phyloP scores from a whole-genome alignment of 2,888 invertebrate genomes.

The Pollenia amentaria region DNA sequence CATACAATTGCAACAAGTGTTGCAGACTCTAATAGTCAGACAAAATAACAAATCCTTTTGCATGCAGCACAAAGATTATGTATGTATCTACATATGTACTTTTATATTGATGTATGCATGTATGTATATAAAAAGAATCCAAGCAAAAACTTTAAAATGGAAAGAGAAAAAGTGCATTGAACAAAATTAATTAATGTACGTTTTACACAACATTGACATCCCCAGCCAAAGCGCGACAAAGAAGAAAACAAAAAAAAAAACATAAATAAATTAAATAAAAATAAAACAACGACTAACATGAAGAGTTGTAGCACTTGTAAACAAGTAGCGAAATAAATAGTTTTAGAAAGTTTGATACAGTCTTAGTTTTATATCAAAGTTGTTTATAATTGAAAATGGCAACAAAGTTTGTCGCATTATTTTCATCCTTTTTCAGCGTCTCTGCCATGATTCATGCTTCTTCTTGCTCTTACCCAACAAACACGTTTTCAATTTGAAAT shows the following conservation, averaged over 20 bases:
- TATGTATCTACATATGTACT: no score
- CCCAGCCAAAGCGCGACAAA: slow-evolving; percentile 18
- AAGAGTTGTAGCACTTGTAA: background rate
- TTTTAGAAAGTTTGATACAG: slow-evolving; percentile 51
- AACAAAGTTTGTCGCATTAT: slow-evolving; percentile 43
- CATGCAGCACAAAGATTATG: background rate
- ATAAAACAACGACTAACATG: background rate
- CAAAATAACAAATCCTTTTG: slow-evolving; percentile 15
- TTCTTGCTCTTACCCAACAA: slow-evolving; percentile 21
- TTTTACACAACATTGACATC: slow-evolving; percentile 52
- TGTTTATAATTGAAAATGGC: slow-evolving; percentile 48
- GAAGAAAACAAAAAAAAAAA: background rate
- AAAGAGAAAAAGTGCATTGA: slow-evolving; percentile 22
- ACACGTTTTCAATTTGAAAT: no score
- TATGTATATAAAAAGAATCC: background rate
- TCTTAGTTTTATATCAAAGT: slow-evolving; percentile 45
- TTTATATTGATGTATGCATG: no score
- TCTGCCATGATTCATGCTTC: slow-evolving; percentile 26
- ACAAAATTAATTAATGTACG: slow-evolving; percentile 68
- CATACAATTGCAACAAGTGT: background rate
- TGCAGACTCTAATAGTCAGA: background rate
- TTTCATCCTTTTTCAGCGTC: background rate
- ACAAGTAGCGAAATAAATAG: slow-evolving; percentile 35
- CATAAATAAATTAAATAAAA: slow-evolving; percentile 17
- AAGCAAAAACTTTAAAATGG: background rate